Evolutionary conservation across 2,888 invertebrate species (phyloP), one percentile per base, ranked within the genome.

Genomic region (Sphinx pinastri): DNA sequence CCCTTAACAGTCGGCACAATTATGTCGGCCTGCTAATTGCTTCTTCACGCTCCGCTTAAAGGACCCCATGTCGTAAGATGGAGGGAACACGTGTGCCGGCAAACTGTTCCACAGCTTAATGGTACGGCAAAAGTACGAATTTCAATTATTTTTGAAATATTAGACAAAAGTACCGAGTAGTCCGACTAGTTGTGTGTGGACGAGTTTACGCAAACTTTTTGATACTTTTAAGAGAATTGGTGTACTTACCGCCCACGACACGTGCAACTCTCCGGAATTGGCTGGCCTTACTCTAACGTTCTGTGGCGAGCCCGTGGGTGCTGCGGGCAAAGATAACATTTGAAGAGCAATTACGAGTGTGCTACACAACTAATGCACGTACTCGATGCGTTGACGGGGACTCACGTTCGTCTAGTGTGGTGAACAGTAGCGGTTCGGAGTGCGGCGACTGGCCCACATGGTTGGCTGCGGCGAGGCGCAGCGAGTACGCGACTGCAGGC

Each of bases 321-420:
- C 96, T 95, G 81, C 12, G 49, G 31, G 13, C 8, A 70, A 63
- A 0, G n/a, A 68, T 2, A 5, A 25, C 14, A 25, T 10, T 25
- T 49, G 11, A 49, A 25, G 8, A 25, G 25, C 14, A 52, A n/a
- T 13, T 8, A 14, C 10, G 14, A 51, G 14, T n/a, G 14, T 19
- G 19, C 10, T 55, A 19, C 19, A 19, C 10, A 55, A 55, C 12
- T 16, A 55, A 12, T 12, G 5, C 14, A 67, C 6, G 31, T 31
- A 52, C 19, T 10, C 13, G 38, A 67, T 11, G n/a, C 52, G 1
- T 31, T 8, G n/a, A 6, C 4, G 11, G 11, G 13, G 10, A 52
- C 68, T 25, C 82, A 96, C 96, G 96, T 95, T 97, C 97, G 84
- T 97, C 97, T 72, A 96, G 94, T 0, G 97, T 97, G 74, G 95